phyloP scores from a whole-genome alignment of 2,888 invertebrate genomes.

The Chydorus sphaericus region DNA sequence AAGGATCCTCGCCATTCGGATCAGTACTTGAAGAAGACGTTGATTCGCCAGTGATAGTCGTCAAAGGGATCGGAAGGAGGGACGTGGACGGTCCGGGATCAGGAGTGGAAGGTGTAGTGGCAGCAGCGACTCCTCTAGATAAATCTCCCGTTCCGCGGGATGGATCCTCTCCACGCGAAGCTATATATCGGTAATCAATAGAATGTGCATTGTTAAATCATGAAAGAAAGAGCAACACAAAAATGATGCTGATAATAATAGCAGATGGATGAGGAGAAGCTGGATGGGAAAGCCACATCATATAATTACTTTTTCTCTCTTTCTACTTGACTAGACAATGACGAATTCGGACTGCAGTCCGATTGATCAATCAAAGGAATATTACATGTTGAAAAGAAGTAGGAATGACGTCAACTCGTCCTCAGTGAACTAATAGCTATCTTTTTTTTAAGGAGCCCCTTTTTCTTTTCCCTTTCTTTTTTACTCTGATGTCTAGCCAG shows the following conservation, averaged over 20 bases:
- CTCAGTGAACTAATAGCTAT: too few relatives aligned
- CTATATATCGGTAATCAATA: background rate
- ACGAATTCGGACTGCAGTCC: too few relatives aligned
- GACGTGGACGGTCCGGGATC: conserved; percentile 1
- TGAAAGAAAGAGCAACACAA: background rate
- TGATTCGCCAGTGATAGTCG: background rate
- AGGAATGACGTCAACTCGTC: too few relatives aligned
- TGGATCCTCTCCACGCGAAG: conserved; percentile 1
- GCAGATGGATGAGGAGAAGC: background rate
- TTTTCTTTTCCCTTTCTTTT: background rate
- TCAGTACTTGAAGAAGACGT: background rate
- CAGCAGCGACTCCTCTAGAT: background rate
- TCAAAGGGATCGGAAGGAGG: background rate
- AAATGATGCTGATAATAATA: background rate
- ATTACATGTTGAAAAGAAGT: too few relatives aligned
- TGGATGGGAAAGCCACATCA: background rate
- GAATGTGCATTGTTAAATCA: background rate
- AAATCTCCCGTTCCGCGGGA: background rate
- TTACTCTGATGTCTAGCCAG: too few relatives aligned
- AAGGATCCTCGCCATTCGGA: background rate
- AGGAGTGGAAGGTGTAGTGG: background rate
- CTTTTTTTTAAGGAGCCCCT: background rate
- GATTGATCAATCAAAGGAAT: too few relatives aligned
- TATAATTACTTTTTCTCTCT: background rate
- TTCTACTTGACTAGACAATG: too few relatives aligned